Evolutionary conservation across 2,113 vertebrate species (phyloP).

Genomic region (Catagonus wagneri): DNA sequence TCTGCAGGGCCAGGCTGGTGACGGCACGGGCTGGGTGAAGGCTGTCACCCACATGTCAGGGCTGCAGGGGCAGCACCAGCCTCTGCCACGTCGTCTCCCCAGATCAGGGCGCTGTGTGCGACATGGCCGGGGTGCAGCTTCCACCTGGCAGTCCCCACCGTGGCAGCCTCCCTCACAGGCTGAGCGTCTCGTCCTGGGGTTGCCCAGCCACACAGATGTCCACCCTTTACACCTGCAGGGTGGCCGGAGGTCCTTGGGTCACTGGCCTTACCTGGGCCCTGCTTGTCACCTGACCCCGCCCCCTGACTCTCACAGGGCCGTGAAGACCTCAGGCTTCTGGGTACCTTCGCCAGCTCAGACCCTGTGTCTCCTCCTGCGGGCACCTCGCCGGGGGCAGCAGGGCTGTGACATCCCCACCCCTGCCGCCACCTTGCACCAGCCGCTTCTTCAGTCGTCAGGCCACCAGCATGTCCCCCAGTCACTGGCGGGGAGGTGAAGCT

Average conservation of each 20-base stretch:
- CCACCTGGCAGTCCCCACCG: neutral
- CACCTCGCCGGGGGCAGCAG: accelerated
- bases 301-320: neutral
- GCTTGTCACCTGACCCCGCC: no score
- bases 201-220: no score
- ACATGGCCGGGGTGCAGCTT: neutral
- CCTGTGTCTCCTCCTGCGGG: neutral
- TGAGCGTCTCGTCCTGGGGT: neutral
- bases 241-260: accelerated
- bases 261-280: neutral
- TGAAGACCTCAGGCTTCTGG: accelerated
- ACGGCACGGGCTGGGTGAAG: accelerated
- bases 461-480: accelerated
- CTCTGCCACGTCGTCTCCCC: neutral
- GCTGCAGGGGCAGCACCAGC: neutral
- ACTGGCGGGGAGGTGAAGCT: neutral
- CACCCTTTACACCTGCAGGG: neutral
- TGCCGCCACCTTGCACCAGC: neutral
- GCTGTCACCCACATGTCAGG: neutral
- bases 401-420: no score
- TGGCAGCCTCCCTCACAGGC: neutral
- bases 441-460: neutral
- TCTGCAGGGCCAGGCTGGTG: accelerated
- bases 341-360: accelerated
- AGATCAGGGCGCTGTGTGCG: accelerated